phyloP scores from a whole-genome alignment of 23 tunicate genomes.

The Aplidium turbinatum region DNA sequence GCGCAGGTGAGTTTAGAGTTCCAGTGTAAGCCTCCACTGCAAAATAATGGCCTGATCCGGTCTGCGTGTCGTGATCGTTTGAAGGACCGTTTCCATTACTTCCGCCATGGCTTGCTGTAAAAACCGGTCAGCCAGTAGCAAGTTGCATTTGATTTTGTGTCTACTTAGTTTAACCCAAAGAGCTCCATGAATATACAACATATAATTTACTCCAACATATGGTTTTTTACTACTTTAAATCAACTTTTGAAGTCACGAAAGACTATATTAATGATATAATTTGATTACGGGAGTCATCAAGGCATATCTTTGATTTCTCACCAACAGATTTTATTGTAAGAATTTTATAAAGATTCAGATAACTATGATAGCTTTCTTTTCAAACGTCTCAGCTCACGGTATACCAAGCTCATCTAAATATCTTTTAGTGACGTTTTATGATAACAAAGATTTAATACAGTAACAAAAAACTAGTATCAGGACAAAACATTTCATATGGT shows the following conservation, averaged over 20 bases:
- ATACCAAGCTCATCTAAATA: too few relatives aligned
- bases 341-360: too few relatives aligned
- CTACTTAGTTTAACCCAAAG: background rate
- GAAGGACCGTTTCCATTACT: constrained; percentile 77
- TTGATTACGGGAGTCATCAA: background rate
- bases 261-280: too few relatives aligned
- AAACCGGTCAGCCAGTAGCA: background rate
- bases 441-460: background rate
- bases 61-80: constrained; percentile 71
- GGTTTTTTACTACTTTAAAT: too few relatives aligned
- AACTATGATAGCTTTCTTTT: too few relatives aligned
- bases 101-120: constrained; percentile 73
- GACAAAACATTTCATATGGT: background rate
- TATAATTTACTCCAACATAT: too few relatives aligned
- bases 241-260: too few relatives aligned
- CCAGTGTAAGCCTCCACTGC: constrained; percentile 87
- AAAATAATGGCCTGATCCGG: constrained; percentile 76
- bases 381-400: too few relatives aligned
- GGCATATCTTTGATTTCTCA: background rate
- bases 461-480: background rate
- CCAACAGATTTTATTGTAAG: background rate
- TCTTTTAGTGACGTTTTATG: too few relatives aligned
- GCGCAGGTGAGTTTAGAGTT: constrained; percentile 68
- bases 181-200: too few relatives aligned
- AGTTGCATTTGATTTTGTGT: background rate